Conservation (phyloP, 2,888 invertebrate species). For the Cacoxenus indagator region DNA sequence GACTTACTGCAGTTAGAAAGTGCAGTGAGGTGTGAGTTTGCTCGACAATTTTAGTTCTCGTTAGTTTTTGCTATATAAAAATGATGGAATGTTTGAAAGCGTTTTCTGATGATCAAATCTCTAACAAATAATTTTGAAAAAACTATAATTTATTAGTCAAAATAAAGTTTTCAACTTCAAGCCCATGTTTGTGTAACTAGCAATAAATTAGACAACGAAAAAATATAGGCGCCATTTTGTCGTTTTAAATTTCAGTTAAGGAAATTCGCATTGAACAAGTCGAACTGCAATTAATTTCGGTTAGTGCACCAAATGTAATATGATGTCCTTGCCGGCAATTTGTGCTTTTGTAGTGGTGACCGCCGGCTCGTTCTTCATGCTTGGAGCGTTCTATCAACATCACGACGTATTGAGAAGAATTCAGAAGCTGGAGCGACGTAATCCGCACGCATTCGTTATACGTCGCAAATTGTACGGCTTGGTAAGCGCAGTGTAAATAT, state of each 20-base stretch:
- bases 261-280: no score
- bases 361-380: conserved; percentile 52
- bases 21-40: conserved; percentile 46
- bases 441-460: conserved; percentile 54
- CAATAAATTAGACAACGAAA: neutral
- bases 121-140: neutral
- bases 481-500: conserved; percentile 29
- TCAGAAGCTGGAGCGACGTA: conserved; percentile 41
- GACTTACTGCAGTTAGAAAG: conserved; percentile 59
- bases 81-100: no score
- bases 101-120: no score
- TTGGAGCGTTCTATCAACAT: conserved; percentile 58
- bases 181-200: neutral
- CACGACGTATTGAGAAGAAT: conserved; percentile 48
- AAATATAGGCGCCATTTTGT: neutral
- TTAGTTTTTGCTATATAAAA: no score
- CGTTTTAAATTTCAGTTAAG: conserved; percentile 3
- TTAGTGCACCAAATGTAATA: neutral
- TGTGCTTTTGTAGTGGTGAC: conserved; percentile 52
- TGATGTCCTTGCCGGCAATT: conserved; percentile 36
- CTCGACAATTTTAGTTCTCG: neutral
- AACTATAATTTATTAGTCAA: neutral
- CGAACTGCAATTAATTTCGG: no score
- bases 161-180: neutral
- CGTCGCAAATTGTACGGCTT: conserved; percentile 47